Conservation (phyloP, 2,888 invertebrate species). For the Anarsia innoxiella region DNA sequence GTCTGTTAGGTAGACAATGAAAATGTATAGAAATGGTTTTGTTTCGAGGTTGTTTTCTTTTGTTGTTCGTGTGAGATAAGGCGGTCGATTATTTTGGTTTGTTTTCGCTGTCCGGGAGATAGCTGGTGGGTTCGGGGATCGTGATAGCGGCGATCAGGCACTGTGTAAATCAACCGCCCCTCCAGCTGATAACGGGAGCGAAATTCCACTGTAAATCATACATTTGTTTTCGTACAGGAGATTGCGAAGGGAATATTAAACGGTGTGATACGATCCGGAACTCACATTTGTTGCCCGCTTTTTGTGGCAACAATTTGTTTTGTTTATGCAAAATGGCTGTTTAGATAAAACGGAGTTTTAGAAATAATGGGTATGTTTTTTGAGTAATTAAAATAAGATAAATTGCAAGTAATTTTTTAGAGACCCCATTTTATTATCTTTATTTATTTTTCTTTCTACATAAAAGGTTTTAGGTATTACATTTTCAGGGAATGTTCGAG, state of each 20-base stretch:
- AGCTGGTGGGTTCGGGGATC: constrained; percentile 20
- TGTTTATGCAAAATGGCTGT: constrained; percentile 11
- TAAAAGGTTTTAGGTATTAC: too few species aligned
- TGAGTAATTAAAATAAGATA: too few species aligned
- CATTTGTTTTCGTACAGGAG: constrained; percentile 52
- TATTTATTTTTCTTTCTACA: too few species aligned
- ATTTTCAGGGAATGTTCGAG: too few species aligned
- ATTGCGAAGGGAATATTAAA: constrained; percentile 40
- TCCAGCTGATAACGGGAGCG: constrained; percentile 52
- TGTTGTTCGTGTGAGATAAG: constrained; percentile 39
- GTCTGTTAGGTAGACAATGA: too few species aligned
- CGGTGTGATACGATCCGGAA: constrained; percentile 24
- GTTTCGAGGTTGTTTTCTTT: constrained; percentile 29
- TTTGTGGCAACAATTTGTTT: constrained; percentile 8
- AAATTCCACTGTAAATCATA: constrained; percentile 62
- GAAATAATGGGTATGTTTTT: too few species aligned
- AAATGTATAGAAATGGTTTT: constrained; percentile 25
- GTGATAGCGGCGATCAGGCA: constrained; percentile 30
- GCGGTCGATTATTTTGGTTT: constrained; percentile 38
- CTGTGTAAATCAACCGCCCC: constrained; percentile 66
- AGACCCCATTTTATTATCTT: too few species aligned
- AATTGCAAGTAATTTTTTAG: too few species aligned
- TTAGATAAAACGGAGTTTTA: constrained; percentile 8
- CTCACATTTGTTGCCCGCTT: constrained; percentile 13
- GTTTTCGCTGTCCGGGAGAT: constrained; percentile 32